Conservation (phyloP, 53 echinoderm and acorn worm genomes). For the Stichopus horrens region DNA sequence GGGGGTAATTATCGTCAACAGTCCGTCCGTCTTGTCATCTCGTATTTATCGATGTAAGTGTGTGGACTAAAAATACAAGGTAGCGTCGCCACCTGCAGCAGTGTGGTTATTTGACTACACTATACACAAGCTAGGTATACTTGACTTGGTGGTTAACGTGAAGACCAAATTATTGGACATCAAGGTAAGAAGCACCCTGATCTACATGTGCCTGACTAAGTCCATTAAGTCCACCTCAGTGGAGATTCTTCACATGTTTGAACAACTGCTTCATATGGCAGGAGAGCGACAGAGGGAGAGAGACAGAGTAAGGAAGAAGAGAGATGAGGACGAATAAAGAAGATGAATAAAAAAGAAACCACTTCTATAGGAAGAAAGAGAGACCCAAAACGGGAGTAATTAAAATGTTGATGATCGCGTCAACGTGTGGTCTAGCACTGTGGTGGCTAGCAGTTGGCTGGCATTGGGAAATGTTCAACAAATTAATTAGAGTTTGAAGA, state of each 20-base stretch:
- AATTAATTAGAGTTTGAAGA: slow-evolving; percentile 7
- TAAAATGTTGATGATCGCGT: slow-evolving; percentile 21
- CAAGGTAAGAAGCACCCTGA: slow-evolving; percentile 25
- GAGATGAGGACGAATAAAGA: background rate
- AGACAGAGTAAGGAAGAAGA: background rate
- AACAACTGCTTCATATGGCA: slow-evolving; percentile 20
- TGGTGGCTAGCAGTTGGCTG: background rate
- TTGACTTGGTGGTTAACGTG: background rate
- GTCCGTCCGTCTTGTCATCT: too few relatives aligned
- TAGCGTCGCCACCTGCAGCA: too few relatives aligned
- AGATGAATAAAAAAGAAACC: background rate
- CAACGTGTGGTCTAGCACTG: background rate
- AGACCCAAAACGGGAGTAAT: background rate
- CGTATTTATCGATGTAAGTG: too few relatives aligned
- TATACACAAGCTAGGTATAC: background rate
- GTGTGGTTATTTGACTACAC: background rate
- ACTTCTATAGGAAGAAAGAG: background rate
- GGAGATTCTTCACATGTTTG: slow-evolving; percentile 32
- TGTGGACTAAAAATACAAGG: too few relatives aligned
- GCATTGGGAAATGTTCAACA: slow-evolving; percentile 11
- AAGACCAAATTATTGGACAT: slow-evolving; percentile 1
- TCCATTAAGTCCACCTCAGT: slow-evolving; percentile 25
- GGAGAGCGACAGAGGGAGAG: background rate
- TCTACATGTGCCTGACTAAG: slow-evolving; percentile 22
- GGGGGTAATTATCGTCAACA: too few relatives aligned